phyloP scores from a whole-genome alignment of 2,113 vertebrate genomes.

The Hyla sarda region DNA sequence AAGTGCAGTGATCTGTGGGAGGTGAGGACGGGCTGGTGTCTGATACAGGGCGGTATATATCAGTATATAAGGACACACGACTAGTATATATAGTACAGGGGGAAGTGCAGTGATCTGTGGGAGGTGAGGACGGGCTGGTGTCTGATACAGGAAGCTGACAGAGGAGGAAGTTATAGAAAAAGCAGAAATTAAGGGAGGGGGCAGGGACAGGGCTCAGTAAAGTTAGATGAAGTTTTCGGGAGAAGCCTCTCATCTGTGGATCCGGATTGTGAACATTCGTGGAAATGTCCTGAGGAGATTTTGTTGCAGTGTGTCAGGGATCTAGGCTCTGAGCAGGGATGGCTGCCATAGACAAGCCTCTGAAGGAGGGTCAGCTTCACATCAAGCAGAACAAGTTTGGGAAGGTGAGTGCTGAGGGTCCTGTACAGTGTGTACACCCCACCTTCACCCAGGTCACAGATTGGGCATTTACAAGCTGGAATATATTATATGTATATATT shows the following conservation, averaged over 20 bases:
- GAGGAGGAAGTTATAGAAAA: slow-evolving; percentile 44
- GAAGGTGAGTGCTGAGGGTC: slow-evolving; percentile 7
- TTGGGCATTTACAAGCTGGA: too few species aligned
- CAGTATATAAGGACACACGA: too few species aligned
- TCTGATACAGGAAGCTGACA: slow-evolving; percentile 9
- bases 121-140: neutral
- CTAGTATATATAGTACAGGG: too few species aligned
- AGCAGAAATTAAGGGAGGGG: slow-evolving; percentile 10
- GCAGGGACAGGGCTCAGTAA: neutral
- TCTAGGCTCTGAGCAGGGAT: neutral
- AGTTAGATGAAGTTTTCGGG: neutral
- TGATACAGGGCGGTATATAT: too few species aligned
- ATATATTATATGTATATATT: too few species aligned
- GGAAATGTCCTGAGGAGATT: neutral
- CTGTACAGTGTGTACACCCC: neutral
- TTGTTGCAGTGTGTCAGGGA: neutral
- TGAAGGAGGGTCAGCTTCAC: slow-evolving; percentile 38
- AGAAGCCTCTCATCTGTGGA: neutral
- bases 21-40: too few species aligned
- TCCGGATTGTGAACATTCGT: neutral
- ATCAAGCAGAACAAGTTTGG: slow-evolving; percentile 50
- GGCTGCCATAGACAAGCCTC: neutral
- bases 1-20: too few species aligned
- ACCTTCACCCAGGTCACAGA: too few species aligned
- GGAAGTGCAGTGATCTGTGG: neutral